Evolutionary conservation across 2,797 vertebrate genomes (phyloP).

Genomic region (Salarias fasciatus): DNA sequence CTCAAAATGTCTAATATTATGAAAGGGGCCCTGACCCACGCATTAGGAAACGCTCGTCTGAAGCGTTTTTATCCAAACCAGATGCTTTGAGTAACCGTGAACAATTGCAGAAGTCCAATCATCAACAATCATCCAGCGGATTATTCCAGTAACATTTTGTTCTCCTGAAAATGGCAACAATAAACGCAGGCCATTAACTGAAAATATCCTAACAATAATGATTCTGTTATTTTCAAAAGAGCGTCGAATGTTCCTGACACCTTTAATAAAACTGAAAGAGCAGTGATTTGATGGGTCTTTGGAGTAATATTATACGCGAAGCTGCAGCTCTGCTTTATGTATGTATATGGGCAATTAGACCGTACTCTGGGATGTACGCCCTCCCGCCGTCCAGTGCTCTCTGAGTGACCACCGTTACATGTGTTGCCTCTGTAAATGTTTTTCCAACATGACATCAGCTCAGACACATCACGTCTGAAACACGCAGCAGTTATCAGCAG

Average conservation of each 20-base stretch:
- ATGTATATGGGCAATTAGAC: background rate
- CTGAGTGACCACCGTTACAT: constrained; percentile 9
- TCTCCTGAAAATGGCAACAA: too few relatives aligned
- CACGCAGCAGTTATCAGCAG: constrained; percentile 52
- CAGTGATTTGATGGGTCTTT: constrained; percentile 1
- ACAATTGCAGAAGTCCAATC: too few relatives aligned
- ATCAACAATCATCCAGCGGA: too few relatives aligned
- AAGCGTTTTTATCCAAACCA: background rate
- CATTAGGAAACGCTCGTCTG: background rate
- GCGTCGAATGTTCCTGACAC: background rate
- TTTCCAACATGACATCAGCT: constrained; percentile 58
- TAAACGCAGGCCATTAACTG: too few relatives aligned
- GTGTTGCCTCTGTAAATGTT: constrained; percentile 60
- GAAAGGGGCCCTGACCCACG: background rate
- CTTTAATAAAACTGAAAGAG: constrained; percentile 14
- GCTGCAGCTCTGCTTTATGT: constrained; percentile 23
- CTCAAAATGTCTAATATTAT: too few relatives aligned
- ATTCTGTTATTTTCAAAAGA: too few relatives aligned
- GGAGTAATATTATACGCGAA: background rate
- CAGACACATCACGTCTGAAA: constrained; percentile 42
- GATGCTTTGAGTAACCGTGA: too few relatives aligned
- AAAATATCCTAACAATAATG: too few relatives aligned
- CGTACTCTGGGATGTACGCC: background rate
- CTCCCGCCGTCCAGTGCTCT: constrained; percentile 16
- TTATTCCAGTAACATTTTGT: too few relatives aligned